A percentile compares a stretch with the other conserved stretches of the same genome.
phyloP scores from a whole-genome alignment of 2,888 invertebrate genomes.

The Agrilus mali region DNA sequence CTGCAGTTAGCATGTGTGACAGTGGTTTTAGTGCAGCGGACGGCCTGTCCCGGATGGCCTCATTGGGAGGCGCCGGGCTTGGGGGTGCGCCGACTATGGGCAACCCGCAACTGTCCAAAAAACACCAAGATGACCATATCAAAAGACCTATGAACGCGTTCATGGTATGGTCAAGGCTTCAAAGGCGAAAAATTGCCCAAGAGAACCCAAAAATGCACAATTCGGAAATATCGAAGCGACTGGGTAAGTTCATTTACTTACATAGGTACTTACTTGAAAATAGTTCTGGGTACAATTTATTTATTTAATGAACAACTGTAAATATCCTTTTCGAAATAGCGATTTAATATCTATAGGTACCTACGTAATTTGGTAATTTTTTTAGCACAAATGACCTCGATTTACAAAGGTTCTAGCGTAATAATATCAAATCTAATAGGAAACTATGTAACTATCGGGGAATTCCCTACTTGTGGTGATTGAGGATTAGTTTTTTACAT shows the following conservation, averaged over 20 bases:
- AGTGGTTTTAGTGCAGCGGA: conserved; percentile 51
- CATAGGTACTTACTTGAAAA: too few species aligned
- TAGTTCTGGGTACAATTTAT: too few species aligned
- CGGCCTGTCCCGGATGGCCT: conserved; percentile 44
- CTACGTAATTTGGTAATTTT: too few species aligned
- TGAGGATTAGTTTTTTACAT: too few species aligned
- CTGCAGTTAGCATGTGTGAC: conserved; percentile 64
- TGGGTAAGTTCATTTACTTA: conserved; percentile 48
- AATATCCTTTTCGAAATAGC: too few species aligned
- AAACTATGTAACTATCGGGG: too few species aligned
- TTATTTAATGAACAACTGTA: too few species aligned
- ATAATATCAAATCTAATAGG: too few species aligned
- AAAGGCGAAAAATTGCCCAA: conserved; percentile 89
- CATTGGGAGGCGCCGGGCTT: conserved; percentile 42
- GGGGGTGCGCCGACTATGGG: conserved; percentile 43
- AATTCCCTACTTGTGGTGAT: too few species aligned
- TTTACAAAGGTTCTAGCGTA: too few species aligned
- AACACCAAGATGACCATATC: conserved; percentile 73
- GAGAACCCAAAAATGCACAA: conserved; percentile 99
- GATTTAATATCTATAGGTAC: too few species aligned
- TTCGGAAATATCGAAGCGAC: conserved; percentile 87
- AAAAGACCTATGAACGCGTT: conserved; percentile 98
- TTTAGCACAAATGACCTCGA: too few species aligned
- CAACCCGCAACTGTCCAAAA: conserved; percentile 38
- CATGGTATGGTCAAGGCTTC: conserved; percentile 94